Base-by-base conservation (phyloP, 2,797 vertebrate genomes). In the Rhodeus uyekii region DNA sequence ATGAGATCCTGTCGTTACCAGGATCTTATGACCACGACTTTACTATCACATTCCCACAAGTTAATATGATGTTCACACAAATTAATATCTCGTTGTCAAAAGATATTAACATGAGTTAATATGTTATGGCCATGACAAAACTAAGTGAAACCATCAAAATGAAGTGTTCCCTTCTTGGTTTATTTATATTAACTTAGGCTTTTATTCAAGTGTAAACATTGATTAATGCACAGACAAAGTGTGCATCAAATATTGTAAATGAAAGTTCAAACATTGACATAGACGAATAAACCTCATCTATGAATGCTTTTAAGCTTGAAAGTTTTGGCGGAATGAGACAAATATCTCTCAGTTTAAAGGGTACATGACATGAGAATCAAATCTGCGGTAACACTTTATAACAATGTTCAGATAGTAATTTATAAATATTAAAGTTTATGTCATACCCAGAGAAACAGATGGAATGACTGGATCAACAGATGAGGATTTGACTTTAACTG, bases 401-500 rank as follows among this genome's bases (percentile, higher is more conserved):
- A 64, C 36, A 64, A 64, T 38, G 19, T 13, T 36, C 18, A n/a
- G 48, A 22, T 22, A 22, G 8, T 53, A 1, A 53, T 10, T n/a
- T n/a, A 4, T 19, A 34, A 19, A 39, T 55, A 46, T 78, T 55
- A 64, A 22, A 61, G 34, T 75, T 55, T 58, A 2, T 72, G 65
- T 84, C 81, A 34, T 84, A 98, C 97, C 96, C 91, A 97, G 90
- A 81, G 94, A 93, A 78, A 96, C 92, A 0, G 86, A 39, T 29
- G 96, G 96, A 71, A 97, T 32, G 0, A 94, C 88, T 0, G 97
- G 96, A 67, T 95, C 96, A 0, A 74, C 90, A 78, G 95, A 89
- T 10, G 95, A 96, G 1, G 96, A 94, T 71, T 93, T 96, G 2
- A 94, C 95, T 85, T 97, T 97, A 53, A 98, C 96, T 0, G 97